Base-by-base conservation (phyloP, 2,888 invertebrate genomes). In the Bruchidius siliquastri region DNA sequence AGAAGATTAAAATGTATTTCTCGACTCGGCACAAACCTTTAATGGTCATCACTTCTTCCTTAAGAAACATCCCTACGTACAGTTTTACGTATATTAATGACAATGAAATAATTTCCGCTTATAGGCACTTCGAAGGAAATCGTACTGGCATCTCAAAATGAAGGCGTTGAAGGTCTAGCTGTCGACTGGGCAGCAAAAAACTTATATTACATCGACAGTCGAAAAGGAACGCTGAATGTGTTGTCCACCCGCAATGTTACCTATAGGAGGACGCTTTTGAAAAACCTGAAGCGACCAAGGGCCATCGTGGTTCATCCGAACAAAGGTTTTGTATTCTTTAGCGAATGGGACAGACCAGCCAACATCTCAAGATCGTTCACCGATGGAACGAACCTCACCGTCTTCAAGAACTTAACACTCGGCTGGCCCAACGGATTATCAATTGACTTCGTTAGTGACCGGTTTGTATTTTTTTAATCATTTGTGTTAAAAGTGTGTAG, bases 341-440 rank as follows among this genome's bases (percentile, higher is more conserved):
- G 97, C 0, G 98, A 98, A 85, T 97, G 98, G 95, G 96, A 96
- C 83, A 91, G 97, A 2, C 98, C 98, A 0, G 98, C 98, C 0
- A 98, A 98, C 84, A 99, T 99, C 77, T 97, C 96, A 74, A 90
- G 98, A 79, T 96, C 97, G 0, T 92, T 94, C 81, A 92, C 96
- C 0, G 98, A 99, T 83, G 99, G 98, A 0, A 92, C 91, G 0
- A 94, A 94, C 79, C 88, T 97, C 21, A 88, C 94, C 2, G 94
- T 97, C 0, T 98, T 98, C 84, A 92, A 94, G 79, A 95, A 96
- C 82, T 91, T 97, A 0, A 95, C 97, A 0, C 89, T 98, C 0
- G 98, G 98, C 2, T 99, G 98, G 98, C 99, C 99, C 0, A 99
- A 99, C 85, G 98, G 98, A 0, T 87, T 99, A 3, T 95, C 97